Evolutionary conservation across 2,113 vertebrate genomes (phyloP).

Genomic region (Pyrgilauda ruficollis): DNA sequence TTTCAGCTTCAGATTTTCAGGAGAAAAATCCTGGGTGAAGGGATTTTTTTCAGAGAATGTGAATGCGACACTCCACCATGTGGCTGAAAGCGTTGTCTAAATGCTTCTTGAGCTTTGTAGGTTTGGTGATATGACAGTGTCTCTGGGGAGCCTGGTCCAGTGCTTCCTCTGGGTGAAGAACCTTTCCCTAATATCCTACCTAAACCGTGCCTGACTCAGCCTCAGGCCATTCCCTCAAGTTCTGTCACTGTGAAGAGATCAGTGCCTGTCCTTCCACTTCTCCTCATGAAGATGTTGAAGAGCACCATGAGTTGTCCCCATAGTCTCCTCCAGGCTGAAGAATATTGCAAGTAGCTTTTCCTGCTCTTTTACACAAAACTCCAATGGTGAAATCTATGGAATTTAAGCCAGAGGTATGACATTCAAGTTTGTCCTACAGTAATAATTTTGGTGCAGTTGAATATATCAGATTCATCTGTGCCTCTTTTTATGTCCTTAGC

Average conservation of each 20-base stretch:
- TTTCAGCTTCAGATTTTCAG: no score
- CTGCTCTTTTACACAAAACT: neutral
- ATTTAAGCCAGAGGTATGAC: neutral
- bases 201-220: rapidly evolving
- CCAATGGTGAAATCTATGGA: rapidly evolving
- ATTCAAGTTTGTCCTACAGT: neutral
- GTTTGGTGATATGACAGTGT: rapidly evolving
- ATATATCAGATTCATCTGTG: neutral
- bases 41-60: no score
- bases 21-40: no score
- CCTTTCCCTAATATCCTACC: neutral
- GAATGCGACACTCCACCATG: no score
- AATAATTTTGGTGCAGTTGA: neutral
- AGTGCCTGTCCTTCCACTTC: neutral
- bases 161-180: neutral
- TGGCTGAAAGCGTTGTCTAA: no score
- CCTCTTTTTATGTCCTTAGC: neutral
- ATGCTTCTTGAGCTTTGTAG: neutral
- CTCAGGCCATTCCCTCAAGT: no score
- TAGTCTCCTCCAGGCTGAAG: neutral
- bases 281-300: neutral
- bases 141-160: neutral
- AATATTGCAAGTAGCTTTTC: neutral
- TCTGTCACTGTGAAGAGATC: neutral
- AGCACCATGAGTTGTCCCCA: neutral